Conservation (phyloP, 2,797 vertebrate species). For the Amblyopsis hoosieri region DNA sequence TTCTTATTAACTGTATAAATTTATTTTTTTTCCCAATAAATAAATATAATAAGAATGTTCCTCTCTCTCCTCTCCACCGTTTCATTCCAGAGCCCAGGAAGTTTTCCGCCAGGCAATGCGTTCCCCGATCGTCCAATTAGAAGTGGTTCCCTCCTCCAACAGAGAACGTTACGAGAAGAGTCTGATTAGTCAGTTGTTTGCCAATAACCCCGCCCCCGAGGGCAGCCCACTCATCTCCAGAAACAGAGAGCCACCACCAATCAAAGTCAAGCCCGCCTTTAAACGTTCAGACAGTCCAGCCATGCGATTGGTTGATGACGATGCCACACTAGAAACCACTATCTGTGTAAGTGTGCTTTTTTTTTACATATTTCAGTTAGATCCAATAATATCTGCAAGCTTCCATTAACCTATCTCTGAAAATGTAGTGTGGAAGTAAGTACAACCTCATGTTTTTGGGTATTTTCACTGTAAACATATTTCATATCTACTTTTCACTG, state of each 20-base stretch:
- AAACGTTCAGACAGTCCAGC: slow-evolving; percentile 57
- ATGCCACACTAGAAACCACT: slow-evolving; percentile 39
- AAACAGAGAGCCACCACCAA: slow-evolving; percentile 80
- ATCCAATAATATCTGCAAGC: no score
- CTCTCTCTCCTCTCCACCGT: not conserved
- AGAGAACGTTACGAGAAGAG: slow-evolving; percentile 89
- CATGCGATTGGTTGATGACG: slow-evolving; percentile 48
- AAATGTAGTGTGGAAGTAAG: no score
- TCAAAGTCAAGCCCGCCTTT: slow-evolving; percentile 78
- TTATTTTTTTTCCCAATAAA: no score
- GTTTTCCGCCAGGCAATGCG: slow-evolving; percentile 94
- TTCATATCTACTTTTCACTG: no score
- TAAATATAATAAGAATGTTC: not conserved
- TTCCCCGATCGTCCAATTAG: slow-evolving; percentile 79
- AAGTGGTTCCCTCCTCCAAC: slow-evolving; percentile 84
- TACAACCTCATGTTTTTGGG: no score
- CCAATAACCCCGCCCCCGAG: slow-evolving; percentile 54
- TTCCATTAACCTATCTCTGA: no score
- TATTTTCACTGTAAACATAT: not conserved
- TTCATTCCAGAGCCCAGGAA: slow-evolving; percentile 81
- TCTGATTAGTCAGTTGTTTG: slow-evolving; percentile 83
- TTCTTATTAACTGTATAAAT: no score
- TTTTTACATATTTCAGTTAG: no score
- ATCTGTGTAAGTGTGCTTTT: slow-evolving; percentile 40
- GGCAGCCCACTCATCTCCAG: slow-evolving; percentile 67